Evolutionary conservation across 2,113 vertebrate species (phyloP).

Genomic region (Microcebus ravelobensis): DNA sequence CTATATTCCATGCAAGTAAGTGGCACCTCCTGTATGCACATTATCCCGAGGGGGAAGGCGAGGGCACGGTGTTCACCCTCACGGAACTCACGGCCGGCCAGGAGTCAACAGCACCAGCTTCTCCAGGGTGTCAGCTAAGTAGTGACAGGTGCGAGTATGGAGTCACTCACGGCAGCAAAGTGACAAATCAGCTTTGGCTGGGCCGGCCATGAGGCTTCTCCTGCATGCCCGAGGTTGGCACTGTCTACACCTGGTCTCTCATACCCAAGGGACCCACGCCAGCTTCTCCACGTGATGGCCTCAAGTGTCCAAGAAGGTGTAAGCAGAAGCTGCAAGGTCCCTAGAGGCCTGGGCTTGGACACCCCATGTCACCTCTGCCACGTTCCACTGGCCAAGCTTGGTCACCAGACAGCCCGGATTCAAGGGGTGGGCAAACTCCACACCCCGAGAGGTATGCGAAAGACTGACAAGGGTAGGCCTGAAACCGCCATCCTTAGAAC

Average conservation of each 20-base stretch:
- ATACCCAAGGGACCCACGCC: rapidly evolving
- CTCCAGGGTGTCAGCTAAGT: background rate
- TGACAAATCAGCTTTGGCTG: rapidly evolving
- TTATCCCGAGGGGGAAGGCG: rapidly evolving
- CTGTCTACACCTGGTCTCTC: background rate
- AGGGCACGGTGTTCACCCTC: background rate
- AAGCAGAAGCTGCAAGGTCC: background rate
- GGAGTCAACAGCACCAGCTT: rapidly evolving
- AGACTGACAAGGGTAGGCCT: background rate
- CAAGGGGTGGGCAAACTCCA: too few species aligned
- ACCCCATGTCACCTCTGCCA: too few species aligned
- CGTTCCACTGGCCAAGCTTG: too few species aligned
- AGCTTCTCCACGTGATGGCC: too few species aligned
- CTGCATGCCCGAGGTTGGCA: rapidly evolving
- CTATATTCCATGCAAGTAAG: rapidly evolving
- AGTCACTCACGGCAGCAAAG: background rate
- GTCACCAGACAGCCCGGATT: background rate
- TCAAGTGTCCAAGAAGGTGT: background rate
- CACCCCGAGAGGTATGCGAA: background rate
- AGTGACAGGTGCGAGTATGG: background rate
- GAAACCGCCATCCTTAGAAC: background rate
- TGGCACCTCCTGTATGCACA: background rate
- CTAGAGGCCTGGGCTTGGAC: background rate
- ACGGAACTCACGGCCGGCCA: background rate
- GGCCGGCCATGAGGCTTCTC: rapidly evolving